Percentiles rank a stretch among this genome's conserved stretches.
Conservation (phyloP, 2,113 vertebrate species). For the Lophochroa leadbeateri region DNA sequence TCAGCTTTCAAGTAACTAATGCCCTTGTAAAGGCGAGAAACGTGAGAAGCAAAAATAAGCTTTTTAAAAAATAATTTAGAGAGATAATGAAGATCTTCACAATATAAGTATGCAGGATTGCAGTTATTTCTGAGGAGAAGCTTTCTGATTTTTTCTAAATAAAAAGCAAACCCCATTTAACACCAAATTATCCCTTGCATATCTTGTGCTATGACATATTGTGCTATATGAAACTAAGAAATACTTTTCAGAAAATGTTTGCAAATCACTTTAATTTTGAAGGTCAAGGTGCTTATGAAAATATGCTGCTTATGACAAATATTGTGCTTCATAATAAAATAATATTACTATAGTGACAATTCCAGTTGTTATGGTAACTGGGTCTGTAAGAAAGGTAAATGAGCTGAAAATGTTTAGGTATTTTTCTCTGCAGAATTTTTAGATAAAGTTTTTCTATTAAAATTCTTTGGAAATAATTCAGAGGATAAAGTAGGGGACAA, state of each 20-base stretch:
- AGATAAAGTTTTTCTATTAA: not conserved
- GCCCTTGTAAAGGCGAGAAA: not conserved
- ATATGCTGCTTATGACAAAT: not conserved
- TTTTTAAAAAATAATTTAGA: not conserved
- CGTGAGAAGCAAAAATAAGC: not conserved
- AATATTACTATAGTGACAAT: not conserved
- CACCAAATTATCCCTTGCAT: not conserved
- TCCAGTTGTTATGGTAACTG: conserved; percentile 44
- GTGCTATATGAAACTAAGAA: not conserved
- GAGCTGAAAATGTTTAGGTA: not conserved
- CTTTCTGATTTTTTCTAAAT: not conserved
- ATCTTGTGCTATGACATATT: not conserved
- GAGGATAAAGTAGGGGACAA: not conserved
- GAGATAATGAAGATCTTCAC: not conserved
- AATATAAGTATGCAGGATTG: not conserved
- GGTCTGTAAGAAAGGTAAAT: not conserved
- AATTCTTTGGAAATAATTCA: not conserved
- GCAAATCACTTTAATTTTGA: not conserved
- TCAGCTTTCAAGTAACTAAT: not conserved
- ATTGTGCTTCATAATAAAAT: not conserved
- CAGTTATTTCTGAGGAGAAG: not conserved
- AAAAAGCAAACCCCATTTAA: not conserved
- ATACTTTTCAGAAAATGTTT: not conserved
- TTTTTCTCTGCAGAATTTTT: not conserved
- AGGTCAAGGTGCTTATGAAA: not conserved